Evolutionary conservation across 2,888 invertebrate species (phyloP).

Genomic region (Drosophila picticornis): DNA sequence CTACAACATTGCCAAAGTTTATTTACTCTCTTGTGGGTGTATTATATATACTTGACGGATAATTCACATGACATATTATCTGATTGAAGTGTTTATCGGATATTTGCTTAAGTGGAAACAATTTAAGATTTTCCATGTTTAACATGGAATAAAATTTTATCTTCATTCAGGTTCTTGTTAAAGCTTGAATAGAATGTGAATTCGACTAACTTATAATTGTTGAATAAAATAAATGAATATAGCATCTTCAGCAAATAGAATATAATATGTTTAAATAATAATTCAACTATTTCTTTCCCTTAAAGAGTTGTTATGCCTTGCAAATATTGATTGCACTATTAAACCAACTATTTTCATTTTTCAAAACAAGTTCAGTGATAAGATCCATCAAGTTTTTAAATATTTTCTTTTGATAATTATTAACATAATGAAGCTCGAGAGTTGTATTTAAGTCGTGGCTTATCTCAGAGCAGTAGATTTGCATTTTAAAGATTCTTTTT

Average conservation of each 20-base stretch:
- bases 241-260: background rate
- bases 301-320: background rate
- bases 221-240: background rate
- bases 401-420: background rate
- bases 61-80: conserved; percentile 13
- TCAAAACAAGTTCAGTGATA: background rate
- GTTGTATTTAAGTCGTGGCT: background rate
- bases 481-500: background rate
- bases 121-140: background rate
- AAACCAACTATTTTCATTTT: background rate
- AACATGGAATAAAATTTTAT: background rate
- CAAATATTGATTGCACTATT: background rate
- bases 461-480: background rate
- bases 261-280: background rate
- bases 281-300: background rate
- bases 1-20: conserved; percentile 17
- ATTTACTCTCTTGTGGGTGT: conserved; percentile 20
- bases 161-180: background rate
- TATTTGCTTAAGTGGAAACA: background rate
- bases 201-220: background rate
- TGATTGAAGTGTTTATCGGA: conserved; percentile 1
- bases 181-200: background rate
- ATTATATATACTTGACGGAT: conserved; percentile 4
- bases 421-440: background rate
- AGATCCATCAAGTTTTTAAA: background rate